Base-by-base conservation (phyloP, 2,797 vertebrate genomes). In the Myripristis jacobus region DNA sequence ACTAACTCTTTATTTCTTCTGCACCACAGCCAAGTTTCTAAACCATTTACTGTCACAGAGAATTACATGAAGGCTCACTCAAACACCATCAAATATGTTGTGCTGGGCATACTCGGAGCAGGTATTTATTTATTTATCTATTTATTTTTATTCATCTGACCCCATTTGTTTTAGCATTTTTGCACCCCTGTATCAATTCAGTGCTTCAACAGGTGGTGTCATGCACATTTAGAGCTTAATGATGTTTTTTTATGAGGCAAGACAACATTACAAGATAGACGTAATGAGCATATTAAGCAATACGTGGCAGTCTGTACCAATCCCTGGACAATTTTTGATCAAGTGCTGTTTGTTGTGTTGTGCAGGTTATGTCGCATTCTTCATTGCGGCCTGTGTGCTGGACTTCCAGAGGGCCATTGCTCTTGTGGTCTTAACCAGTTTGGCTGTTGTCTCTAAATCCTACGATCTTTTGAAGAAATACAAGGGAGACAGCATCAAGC, bases 331-430 rank as follows among this genome's bases (percentile, higher is more conserved):
- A 36, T 55, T 46, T 34, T 50, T 63, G 4, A 61, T 46, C 2
- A 38, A 63, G 10, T 1, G 0, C 38, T 61, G 46, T 47, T 44
- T 82, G n/a, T 77, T 77, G 24, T 68, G 8, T 36, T 52, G 56
- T 56, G 18, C 79, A 99, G 97, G 94, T 16, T 98, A 94, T 68
- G 57, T 95, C 50, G 95, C 93, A 7, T 99, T 95, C 86, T 94
- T 99, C 77, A 92, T 97, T 53, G 81, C 85, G 0, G 97, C 98
- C 60, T 98, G 97, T 73, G 93, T 94, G 41, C 76, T 98, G 89
- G 73, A 96, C 83, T 95, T 98, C 84, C 85, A 95, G 59, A 94
- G 95, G 73, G 95, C 98, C 50, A 83, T 92, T 13, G 94, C 94
- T 11, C 92, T 99, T 73, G 91, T 98, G 0, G 76, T 97, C 65